A percentile compares a stretch with the other conserved stretches of the same genome.
Evolutionary conservation across 2,888 invertebrate genomes (phyloP).

Genomic region (Tuta absoluta): DNA sequence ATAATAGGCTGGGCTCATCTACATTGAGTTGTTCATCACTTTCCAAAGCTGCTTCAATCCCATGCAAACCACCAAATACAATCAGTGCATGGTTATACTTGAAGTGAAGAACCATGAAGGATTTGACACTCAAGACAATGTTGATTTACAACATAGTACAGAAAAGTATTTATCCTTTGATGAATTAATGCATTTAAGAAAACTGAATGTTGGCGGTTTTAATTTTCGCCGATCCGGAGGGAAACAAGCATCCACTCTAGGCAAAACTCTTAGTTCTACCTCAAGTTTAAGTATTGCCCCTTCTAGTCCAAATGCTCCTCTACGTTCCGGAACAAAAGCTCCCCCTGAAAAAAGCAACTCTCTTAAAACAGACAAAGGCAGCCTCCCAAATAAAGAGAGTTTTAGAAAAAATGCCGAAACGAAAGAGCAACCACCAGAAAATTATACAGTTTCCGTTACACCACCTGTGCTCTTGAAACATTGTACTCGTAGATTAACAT

Average conservation of each 20-base stretch:
- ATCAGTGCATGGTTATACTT: conserved; percentile 90
- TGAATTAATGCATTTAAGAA: conserved; percentile 69
- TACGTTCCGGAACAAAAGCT: background rate
- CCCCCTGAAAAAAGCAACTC: conserved; percentile 23
- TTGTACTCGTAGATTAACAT: conserved; percentile 70
- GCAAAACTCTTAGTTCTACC: background rate
- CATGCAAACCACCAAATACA: conserved; percentile 97
- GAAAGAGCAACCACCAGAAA: conserved; percentile 33
- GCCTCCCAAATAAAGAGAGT: background rate
- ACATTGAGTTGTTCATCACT: conserved; percentile 88
- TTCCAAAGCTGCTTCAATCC: conserved; percentile 94
- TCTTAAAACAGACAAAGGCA: conserved; percentile 21
- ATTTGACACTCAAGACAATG: conserved; percentile 35
- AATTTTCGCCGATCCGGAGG: conserved; percentile 44
- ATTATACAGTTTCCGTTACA: conserved; percentile 57
- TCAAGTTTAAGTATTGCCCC: background rate
- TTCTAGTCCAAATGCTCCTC: background rate
- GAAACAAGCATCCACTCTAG: background rate
- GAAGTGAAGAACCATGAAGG: conserved; percentile 36
- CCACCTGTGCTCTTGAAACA: conserved; percentile 58
- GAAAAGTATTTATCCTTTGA: conserved; percentile 75
- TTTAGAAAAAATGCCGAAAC: conserved; percentile 18
- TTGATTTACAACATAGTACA: conserved; percentile 39
- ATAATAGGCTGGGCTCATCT: conserved; percentile 91
- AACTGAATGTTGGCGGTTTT: conserved; percentile 49